Evolutionary conservation across 30 jellyfish, hydroid and myxozoan species (phyloP).

Genomic region (Hydra vulgaris): DNA sequence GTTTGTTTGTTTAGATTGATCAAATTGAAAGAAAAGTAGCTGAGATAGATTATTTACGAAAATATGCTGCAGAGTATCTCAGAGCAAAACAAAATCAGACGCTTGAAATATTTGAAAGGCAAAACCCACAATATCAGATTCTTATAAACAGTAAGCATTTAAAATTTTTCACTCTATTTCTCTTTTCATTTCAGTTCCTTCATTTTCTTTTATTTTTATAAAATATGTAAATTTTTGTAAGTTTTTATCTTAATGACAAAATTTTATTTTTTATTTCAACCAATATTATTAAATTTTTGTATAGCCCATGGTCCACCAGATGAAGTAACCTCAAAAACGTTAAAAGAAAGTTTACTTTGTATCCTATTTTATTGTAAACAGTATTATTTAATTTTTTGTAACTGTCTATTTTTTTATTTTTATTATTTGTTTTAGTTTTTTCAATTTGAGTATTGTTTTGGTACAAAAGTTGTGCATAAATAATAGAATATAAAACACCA

Average conservation of each 20-base stretch:
- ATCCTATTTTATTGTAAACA: conserved; percentile 18
- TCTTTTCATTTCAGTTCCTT: too few species aligned
- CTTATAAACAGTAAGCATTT: conserved; percentile 24
- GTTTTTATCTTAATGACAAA: too few species aligned
- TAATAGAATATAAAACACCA: too few species aligned
- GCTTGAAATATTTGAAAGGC: conserved; percentile 11
- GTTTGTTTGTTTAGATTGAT: conserved; percentile 24
- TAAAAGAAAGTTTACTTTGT: conserved; percentile 49
- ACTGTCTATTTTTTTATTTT: too few species aligned
- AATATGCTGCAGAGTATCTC: conserved; percentile 37
- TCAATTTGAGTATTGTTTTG: too few species aligned
- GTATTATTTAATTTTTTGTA: too few species aligned
- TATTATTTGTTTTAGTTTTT: too few species aligned
- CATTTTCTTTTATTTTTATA: too few species aligned
- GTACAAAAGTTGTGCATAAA: too few species aligned
- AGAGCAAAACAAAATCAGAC: conserved; percentile 12
- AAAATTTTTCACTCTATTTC: too few species aligned
- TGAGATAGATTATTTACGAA: conserved; percentile 49
- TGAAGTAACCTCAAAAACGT: conserved; percentile 13
- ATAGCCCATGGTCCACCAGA: conserved; percentile 49
- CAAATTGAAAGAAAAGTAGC: conserved; percentile 51
- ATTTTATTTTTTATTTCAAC: too few species aligned
- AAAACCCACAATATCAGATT: conserved; percentile 39
- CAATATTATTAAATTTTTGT: neutral
- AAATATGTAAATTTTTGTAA: too few species aligned